Percentiles rank a stretch among this genome's conserved stretches.
Conservation (phyloP, 2,797 vertebrate species). For the Columba guinea region DNA sequence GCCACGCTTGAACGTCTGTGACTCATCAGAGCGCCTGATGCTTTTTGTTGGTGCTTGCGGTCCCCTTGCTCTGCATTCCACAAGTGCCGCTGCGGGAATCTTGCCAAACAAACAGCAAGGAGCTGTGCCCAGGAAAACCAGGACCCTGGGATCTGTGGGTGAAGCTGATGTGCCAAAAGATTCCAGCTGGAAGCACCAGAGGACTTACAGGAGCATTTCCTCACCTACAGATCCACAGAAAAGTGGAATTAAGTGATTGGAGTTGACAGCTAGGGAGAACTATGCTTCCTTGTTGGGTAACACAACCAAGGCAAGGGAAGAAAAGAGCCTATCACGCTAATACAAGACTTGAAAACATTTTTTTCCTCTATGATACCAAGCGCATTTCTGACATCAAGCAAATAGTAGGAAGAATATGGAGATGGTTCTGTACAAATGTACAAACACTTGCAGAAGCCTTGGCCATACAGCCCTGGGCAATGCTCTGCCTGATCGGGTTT, state of each 20-base stretch:
- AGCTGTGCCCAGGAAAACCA: neutral
- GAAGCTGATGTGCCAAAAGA: neutral
- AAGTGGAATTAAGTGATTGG: constrained; percentile 45
- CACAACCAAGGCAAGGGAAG: neutral
- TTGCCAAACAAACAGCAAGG: neutral
- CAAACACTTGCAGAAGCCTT: neutral
- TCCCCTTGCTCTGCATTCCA: neutral
- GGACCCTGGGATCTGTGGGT: neutral
- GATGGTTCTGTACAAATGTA: neutral
- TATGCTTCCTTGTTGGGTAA: neutral
- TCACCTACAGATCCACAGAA: constrained; percentile 5
- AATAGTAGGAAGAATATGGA: neutral
- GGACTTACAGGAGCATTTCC: neutral
- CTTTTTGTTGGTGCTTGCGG: neutral
- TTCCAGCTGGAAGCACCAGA: constrained; percentile 16
- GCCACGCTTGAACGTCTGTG: neutral
- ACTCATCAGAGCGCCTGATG: neutral
- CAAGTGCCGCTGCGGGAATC: too few species aligned
- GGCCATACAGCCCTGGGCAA: neutral
- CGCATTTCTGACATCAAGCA: neutral
- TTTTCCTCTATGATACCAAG: neutral
- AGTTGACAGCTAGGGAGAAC: constrained; percentile 9
- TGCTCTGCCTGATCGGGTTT: neutral
- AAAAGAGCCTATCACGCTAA: neutral
- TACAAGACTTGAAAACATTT: neutral